Base-by-base conservation (phyloP, 64 coral and sea anemone genomes). In the Pocillopora damicornis region DNA sequence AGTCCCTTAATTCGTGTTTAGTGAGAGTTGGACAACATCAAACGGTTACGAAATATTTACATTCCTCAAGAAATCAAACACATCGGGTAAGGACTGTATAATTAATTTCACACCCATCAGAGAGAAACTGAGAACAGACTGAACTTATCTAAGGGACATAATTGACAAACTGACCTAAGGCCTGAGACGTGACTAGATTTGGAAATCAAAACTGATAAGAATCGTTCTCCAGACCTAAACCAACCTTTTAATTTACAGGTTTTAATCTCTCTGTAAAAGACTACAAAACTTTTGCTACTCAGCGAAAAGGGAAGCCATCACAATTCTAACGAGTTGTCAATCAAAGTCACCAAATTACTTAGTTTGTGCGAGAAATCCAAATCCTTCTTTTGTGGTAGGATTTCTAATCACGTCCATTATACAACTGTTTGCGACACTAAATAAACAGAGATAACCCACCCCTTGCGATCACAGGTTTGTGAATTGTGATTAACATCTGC, bases 391-490 rank as follows among this genome's bases (percentile, higher is more conserved):
- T 83, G 61, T 68, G n/a, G 15, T 11, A 83, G 16, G 34, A 35
- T 83, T 68, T 42, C 61, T 81, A 2, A 9, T 59, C 25, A 36
- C 35, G 15, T 45, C 30, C 2, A 17, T 67, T 64, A 51, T 68
- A n/a, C 34, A 35, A 72, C 12, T 85, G 38, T 85, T 85, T 85
- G 62, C 65, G 35, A 67, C 64, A 63, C 61, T 83, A 83, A 60
- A 60, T 23, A 81, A 83, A 85, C 65, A 72, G 1, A 30, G 61
- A 37, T 85, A 51, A 58, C 9, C 69, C 81, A 73, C 81, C 81
- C 57, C 81, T 63, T 42, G 25, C 81, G 22, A 12, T 20, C 67
- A 20, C 67, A 25, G 58, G 25, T 45, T 8, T 59, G 42, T 51
- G 42, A 51, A 51, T 51, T 72, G 16, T 35, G 37, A 58, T 85